Evolutionary conservation across 2,797 vertebrate species (phyloP), one percentile per base, ranked within the genome.

Genomic region (Heliangelus exortis): DNA sequence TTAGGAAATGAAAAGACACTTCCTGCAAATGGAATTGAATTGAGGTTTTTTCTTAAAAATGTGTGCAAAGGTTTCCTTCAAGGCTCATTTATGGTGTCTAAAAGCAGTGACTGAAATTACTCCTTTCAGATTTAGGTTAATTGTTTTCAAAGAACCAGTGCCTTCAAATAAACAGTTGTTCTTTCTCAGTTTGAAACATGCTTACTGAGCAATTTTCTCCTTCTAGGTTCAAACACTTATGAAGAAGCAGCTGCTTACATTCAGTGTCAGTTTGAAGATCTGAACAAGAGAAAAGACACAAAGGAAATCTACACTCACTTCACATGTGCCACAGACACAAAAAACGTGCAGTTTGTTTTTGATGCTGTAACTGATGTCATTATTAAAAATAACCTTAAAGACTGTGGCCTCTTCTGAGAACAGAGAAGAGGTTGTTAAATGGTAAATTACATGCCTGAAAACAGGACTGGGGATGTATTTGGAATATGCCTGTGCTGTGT

Each of bases 261-360:
- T 95, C 99, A 99, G 65, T 99, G 99, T 98, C 99, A 99, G 96
- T 99, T 99, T 87, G 99, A 99, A 97, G 99, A 99, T 93, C 98
- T 99, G 97, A 99, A 99, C 98, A 99, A 99, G 97, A 98, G 99
- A 97, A 99, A 99, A 98, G 99, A 99, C 98, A 99, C 99, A 58
- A 99, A 99, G 98, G 99, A 99, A 98, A 99, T 99, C 82, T 99
- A 99, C 98, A 99, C 99, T 93, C 99, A 99, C 97, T 99, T 99
- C 98, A 99, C 99, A 17, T 99, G 99, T 97, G 99, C 99, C 97
- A 99, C 99, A 39, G 99, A 99, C 97, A 99, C 99, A 89, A 99
- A 99, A 98, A 99, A 99, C 75, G 99, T 99, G 97, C 99, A 99
- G 97, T 99, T 99, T 90, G 99, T 99, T 77, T 99, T 99, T 12